Base-by-base conservation (phyloP, 2,888 invertebrate species). In the Cheilosia vernalis region DNA sequence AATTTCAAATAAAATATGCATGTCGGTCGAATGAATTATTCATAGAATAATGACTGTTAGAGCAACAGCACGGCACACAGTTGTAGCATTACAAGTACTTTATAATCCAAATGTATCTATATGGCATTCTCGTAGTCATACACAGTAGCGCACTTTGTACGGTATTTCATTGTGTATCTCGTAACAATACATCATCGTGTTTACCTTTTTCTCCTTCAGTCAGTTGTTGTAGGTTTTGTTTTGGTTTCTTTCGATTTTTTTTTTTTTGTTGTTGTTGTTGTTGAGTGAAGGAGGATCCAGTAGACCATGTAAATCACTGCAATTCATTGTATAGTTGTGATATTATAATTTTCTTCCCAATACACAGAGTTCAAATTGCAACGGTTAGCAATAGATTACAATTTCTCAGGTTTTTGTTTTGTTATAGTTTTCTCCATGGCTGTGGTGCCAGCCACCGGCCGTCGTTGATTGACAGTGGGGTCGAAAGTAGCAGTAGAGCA, bases 1-100 rank as follows among this genome's bases (percentile, higher is more conserved):
- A 90, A 90, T 89, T 90, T 90, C 89, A 90, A 89, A 90, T 90
- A 90, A 91, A 91, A 90, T 91, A 91, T 91, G 90, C 90, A 91
- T 90, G 90, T 89, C 89, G 89, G 88, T 88, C 88, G 84, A 89
- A 91, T 91, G 90, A 91, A 91, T 91, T 89, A 91, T 91, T 91
- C 91, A 91, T 90, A 88, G 89, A 89, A 89, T 90, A 91, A 90
- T 91, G 90, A 89, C 87, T 78, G 87, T 78, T 84, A 79, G 76
- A 87, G 87, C 79, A 84, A 79, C 73, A 47, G 47, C 44, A 44
- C 44, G 84, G 74, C 49, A 76, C 72, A 84, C 72, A 72, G 76
- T 70, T 49, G 82, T 58, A 72, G 76, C 77, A 81, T 77, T 85
- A 77, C 85, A 85, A 81, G 81, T 85, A 81, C 77, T 81, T 85